Conservation (phyloP, 2,888 invertebrate genomes). For the Polydrusus tereticollis region DNA sequence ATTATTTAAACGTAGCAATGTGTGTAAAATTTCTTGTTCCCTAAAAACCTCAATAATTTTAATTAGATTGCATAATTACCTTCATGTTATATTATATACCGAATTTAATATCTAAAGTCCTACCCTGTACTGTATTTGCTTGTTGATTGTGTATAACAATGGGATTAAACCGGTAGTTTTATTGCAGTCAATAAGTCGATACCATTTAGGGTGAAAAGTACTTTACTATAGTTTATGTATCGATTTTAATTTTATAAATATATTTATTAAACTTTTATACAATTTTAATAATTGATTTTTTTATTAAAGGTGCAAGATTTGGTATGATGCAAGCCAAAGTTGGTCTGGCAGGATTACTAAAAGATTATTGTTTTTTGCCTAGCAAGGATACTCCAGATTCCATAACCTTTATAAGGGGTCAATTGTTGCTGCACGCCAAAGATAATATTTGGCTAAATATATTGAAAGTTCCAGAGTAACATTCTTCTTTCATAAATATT, state of each 20-base stretch:
- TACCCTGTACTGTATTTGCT: no score
- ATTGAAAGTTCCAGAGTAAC: background rate
- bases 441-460: conserved; percentile 9
- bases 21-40: no score
- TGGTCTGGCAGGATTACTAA: conserved; percentile 47
- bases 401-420: background rate
- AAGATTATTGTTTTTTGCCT: conserved; percentile 8
- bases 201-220: no score
- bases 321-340: conserved; percentile 58
- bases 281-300: background rate
- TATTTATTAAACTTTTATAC: background rate
- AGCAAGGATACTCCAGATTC: background rate
- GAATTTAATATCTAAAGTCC: no score
- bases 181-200: no score
- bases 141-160: no score
- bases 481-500: no score
- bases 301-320: conserved; percentile 56
- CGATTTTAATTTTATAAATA: background rate
- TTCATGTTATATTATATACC: no score
- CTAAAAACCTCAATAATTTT: no score
- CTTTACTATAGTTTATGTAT: background rate
- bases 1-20: no score
- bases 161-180: no score
- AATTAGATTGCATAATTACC: no score
- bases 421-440: background rate